Percentiles rank a stretch among this genome's conserved stretches.
phyloP scores from a whole-genome alignment of 2,113 vertebrate genomes.

The Cyrtonyx montezumae region DNA sequence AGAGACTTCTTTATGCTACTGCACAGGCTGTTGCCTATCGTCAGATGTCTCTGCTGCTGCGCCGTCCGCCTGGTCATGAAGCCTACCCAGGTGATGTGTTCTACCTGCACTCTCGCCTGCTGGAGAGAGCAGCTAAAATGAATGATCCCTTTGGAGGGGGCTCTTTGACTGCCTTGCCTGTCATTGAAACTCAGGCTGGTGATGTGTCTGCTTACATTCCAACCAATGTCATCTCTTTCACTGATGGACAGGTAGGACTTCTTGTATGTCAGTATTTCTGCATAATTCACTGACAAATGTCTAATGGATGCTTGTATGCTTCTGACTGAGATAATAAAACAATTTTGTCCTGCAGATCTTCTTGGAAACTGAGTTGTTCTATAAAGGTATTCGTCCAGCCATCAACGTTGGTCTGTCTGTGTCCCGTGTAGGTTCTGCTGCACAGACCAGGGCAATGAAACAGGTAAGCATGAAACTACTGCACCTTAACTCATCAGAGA shows the following conservation, averaged over 20 bases:
- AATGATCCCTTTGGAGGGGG: constrained; percentile 95
- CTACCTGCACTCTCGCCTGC: constrained; percentile 96
- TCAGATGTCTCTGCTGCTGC: constrained; percentile 98
- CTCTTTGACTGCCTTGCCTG: constrained; percentile 94
- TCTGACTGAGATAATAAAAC: neutral
- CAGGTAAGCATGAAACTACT: constrained; percentile 79
- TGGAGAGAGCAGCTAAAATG: constrained; percentile 99
- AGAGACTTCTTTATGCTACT: neutral
- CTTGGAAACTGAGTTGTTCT: constrained; percentile 98
- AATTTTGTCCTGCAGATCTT: constrained; percentile 84
- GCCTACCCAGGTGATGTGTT: constrained; percentile 99
- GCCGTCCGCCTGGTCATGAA: constrained; percentile 95
- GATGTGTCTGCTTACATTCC: constrained; percentile 99
- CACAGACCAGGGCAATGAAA: constrained; percentile 98
- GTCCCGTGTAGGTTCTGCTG: constrained; percentile 97
- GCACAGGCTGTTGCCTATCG: constrained; percentile 94
- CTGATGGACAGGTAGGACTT: constrained; percentile 91
- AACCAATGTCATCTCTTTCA: constrained; percentile 99
- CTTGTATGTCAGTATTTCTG: fast-evolving
- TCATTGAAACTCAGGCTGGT: constrained; percentile 98
- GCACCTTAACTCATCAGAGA: fast-evolving
- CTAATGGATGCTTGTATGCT: neutral
- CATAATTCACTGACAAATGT: no score
- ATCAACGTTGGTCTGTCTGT: constrained; percentile 99
- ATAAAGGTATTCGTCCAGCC: constrained; percentile 98